These are phyloP conservation scores for Oreochromis aureus DNA, from an alignment of 2,113 vertebrate species.

Conservation along the genomic window DNA sequence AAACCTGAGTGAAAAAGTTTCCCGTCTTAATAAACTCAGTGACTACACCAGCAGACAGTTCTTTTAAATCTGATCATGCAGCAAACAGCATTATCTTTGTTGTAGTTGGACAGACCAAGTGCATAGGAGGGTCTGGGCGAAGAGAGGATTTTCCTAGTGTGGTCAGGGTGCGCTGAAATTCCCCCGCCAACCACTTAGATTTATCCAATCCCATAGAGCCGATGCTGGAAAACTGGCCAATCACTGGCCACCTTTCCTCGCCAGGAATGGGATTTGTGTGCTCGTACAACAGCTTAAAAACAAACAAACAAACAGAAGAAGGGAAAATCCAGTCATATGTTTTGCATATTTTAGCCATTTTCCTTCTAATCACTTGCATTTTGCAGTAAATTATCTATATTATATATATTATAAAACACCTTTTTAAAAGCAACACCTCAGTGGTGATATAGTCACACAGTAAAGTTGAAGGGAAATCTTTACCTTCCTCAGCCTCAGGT, in stretches of 20 bases:
- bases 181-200: conserved; percentile 88
- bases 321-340: neutral
- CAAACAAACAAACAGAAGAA: neutral
- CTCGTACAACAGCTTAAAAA: conserved; percentile 72
- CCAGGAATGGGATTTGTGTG: conserved; percentile 51
- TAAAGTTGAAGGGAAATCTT: neutral
- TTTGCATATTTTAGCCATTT: neutral
- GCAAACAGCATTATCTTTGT: neutral
- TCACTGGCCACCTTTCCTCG: conserved; percentile 80
- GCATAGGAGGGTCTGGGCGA: conserved; percentile 67
- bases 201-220: conserved; percentile 90
- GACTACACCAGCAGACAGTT: neutral
- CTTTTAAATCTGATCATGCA: neutral
- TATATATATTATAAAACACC: neutral
- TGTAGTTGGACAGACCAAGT: conserved; percentile 73
- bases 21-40: neutral
- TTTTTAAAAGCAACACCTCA: neutral
- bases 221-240: conserved; percentile 97
- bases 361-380: rapidly evolving
- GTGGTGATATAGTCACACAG: rapidly evolving
- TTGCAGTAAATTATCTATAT: neutral
- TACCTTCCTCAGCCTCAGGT: conserved; percentile 92
- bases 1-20: neutral
- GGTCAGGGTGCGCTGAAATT: conserved; percentile 86
- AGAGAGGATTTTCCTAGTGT: conserved; percentile 62